Base-by-base conservation (phyloP, 2,113 vertebrate species). In the Myotis brandtii region DNA sequence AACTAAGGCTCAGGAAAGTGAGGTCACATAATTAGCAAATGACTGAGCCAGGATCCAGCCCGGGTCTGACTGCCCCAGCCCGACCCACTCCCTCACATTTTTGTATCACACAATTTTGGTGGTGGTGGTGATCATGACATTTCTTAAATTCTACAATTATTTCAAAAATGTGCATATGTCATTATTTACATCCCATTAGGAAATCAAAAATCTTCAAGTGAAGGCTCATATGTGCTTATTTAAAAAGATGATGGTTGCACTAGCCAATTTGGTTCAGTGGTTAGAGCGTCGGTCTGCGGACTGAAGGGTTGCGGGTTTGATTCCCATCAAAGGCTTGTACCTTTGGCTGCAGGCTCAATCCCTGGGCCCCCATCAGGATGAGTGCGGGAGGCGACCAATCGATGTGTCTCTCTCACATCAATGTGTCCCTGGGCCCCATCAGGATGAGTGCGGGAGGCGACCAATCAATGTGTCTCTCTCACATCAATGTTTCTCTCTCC, bases 101-200 rank as follows among this genome's bases (percentile, higher is more conserved):
- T 80, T 73, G 23, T n/a, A 48, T 3, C 6, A 37, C 32, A 85
- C 48, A 84, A 82, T 66, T 34, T 80, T 25, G 14, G 46, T 70
- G 14, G 40, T 70, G n/a, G 67, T 64, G 48, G 6, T 84, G 70
- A 18, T 52, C 59, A 66, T 70, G 52, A 46, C 75, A 80, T 83
- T 20, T 66, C 81, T 81, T n/a, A 37, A 37, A 43, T 75, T 92
- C 73, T 91, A 21, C 16, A 75, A 4, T 84, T 80, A 67, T 84
- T 67, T 76, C 77, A 56, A 43, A 96, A 96, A 91, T 73, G 18
- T 72, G 34, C 48, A 3, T 80, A 11, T 43, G 14, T 92, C 88
- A 27, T 43, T 59, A 92, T 86, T 75, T 32, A 46, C 43, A 91
- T 75, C 56, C 34, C 64, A 67, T 80, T 34, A 37, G 37, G 67